A percentile compares a stretch with the other conserved stretches of the same genome.
These are phyloP conservation scores for Eueides isabella DNA, from an alignment of 1,140 invertebrate genomes.

Conservation along the genomic window DNA sequence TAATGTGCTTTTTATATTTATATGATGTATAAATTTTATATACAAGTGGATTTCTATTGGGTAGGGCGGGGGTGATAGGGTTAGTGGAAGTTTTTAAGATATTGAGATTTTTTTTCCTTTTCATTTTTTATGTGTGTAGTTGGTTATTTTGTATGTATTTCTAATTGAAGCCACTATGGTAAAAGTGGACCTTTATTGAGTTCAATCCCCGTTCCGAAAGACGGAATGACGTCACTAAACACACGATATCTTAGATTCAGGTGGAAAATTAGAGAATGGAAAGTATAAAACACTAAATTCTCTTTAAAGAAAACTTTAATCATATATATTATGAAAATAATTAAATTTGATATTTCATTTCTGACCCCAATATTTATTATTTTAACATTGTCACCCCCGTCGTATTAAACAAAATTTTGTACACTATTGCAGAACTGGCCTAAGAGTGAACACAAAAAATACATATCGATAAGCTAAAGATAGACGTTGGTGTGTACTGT, in stretches of 20 bases:
- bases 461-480: constrained; percentile 1
- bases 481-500: constrained; percentile 4
- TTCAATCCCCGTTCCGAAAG: no score
- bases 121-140: no score
- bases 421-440: constrained; percentile 7
- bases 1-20: constrained; percentile 9
- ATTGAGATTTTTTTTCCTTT: no score
- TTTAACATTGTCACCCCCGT: background rate
- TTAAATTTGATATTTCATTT: background rate
- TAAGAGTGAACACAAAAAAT: background rate
- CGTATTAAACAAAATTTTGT: background rate
- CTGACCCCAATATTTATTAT: background rate
- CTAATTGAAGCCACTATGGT: no score
- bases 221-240: no score
- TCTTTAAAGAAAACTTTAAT: no score
- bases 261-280: no score
- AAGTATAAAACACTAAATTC: no score
- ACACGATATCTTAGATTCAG: no score
- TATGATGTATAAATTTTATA: constrained; percentile 11
- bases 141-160: no score
- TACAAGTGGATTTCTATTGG: background rate
- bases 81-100: background rate
- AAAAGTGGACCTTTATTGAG: no score
- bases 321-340: background rate
- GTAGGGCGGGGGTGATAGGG: background rate